Percentiles rank a stretch among this genome's conserved stretches.
Conservation (phyloP, 2,113 vertebrate species). For the Pseudolaguvia tuberculata region DNA sequence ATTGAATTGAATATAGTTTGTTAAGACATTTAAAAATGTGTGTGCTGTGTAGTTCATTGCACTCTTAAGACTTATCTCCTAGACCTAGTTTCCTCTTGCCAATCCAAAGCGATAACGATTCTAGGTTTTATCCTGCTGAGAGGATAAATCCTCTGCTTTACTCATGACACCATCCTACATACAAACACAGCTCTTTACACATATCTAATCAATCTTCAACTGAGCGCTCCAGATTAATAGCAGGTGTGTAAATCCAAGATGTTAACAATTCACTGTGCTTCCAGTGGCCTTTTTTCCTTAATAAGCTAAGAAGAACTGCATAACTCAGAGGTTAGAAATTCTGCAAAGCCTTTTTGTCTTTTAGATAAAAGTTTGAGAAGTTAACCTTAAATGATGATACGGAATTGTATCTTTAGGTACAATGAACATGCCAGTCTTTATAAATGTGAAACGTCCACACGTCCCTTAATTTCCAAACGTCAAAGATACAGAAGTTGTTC, state of each 20-base stretch:
- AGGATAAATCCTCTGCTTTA: conserved; percentile 46
- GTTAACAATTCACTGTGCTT: not conserved
- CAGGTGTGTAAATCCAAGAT: conserved; percentile 4
- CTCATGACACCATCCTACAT: conserved; percentile 15
- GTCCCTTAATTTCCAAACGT: too few species aligned
- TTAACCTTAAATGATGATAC: conserved; percentile 28
- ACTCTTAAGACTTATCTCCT: conserved; percentile 1
- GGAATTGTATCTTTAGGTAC: conserved; percentile 12
- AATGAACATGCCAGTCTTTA: too few species aligned
- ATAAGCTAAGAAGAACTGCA: conserved; percentile 17
- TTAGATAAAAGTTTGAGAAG: conserved; percentile 9
- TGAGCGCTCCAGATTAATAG: not conserved
- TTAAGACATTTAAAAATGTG: not conserved
- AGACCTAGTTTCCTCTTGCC: conserved; percentile 32
- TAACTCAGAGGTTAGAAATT: conserved; percentile 23
- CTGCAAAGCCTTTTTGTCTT: conserved; percentile 12
- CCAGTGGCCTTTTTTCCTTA: conserved; percentile 8
- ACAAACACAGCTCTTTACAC: conserved; percentile 25
- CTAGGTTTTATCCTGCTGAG: conserved; percentile 35
- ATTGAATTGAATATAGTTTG: too few species aligned
- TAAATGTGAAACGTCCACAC: too few species aligned
- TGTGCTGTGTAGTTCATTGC: conserved; percentile 1
- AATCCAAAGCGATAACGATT: conserved; percentile 44
- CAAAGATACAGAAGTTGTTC: too few species aligned
- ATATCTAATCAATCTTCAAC: conserved; percentile 28